Percentiles rank a stretch among this genome's conserved stretches.
Conservation (phyloP, 2,113 vertebrate species). For the Galbula dea region DNA sequence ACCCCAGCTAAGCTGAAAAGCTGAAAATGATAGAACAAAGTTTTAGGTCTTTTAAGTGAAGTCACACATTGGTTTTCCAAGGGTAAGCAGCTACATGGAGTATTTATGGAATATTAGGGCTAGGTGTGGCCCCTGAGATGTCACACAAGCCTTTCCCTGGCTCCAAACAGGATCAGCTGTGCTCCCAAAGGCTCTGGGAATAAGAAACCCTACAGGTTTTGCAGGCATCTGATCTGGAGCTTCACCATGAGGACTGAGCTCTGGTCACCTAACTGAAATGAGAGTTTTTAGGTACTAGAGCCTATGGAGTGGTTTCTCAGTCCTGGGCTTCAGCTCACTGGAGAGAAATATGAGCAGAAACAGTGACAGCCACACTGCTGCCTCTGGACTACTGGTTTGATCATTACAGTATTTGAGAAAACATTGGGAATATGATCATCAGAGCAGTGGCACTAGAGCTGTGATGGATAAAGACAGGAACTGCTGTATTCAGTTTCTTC, state of each 20-base stretch:
- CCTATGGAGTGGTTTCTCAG: background rate
- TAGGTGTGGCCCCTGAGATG: background rate
- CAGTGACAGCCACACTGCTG: fast-evolving
- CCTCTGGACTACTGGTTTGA: background rate
- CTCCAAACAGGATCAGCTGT: background rate
- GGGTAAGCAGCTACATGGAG: background rate
- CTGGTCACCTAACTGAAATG: background rate
- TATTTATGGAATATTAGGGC: background rate
- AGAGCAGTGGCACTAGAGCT: background rate
- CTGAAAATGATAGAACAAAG: too few species aligned
- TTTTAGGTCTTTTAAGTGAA: background rate
- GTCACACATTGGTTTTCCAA: background rate
- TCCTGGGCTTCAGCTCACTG: background rate
- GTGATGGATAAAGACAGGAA: background rate
- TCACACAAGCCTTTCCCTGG: background rate
- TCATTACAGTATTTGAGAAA: background rate
- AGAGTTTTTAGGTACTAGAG: background rate
- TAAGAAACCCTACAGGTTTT: background rate
- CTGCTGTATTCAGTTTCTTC: too few species aligned
- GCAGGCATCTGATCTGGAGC: background rate
- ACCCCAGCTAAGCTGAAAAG: background rate
- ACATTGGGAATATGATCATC: background rate
- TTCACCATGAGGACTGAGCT: background rate
- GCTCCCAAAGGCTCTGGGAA: background rate
- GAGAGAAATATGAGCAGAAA: background rate